Evolutionary conservation across 2,797 vertebrate genomes (phyloP).

Genomic region (Sebastes iracundus): DNA sequence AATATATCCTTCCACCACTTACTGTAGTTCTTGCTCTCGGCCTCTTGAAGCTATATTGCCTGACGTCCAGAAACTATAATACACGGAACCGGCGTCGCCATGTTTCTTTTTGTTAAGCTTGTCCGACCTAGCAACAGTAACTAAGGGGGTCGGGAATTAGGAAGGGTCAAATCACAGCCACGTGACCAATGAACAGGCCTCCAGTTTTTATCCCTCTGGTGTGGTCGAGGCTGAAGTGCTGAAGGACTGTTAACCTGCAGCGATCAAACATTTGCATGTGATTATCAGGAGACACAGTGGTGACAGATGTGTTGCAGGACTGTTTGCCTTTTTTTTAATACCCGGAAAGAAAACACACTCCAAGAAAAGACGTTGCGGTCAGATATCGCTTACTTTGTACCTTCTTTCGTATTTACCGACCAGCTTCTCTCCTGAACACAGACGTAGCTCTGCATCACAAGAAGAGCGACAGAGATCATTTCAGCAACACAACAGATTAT

Average conservation of each 20-base stretch:
- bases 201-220: neutral
- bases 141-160: neutral
- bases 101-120: neutral
- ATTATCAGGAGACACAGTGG: constrained; percentile 18
- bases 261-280: constrained; percentile 47
- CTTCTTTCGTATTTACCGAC: constrained; percentile 50
- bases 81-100: no score
- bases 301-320: neutral
- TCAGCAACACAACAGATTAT: neutral
- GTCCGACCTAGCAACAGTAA: neutral
- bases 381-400: constrained; percentile 59
- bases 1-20: no score
- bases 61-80: no score
- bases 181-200: neutral
- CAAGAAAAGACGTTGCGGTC: constrained; percentile 48
- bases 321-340: constrained; percentile 30
- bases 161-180: no score
- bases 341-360: constrained; percentile 56
- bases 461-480: constrained; percentile 12
- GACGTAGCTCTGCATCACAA: constrained; percentile 57
- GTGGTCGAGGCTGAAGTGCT: neutral
- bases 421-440: constrained; percentile 53
- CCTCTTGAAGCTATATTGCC: no score
- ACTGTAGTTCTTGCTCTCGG: no score
- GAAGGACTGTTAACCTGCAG: constrained; percentile 17